phyloP scores from a whole-genome alignment of 2,888 invertebrate species.

The Nasonia oneida region DNA sequence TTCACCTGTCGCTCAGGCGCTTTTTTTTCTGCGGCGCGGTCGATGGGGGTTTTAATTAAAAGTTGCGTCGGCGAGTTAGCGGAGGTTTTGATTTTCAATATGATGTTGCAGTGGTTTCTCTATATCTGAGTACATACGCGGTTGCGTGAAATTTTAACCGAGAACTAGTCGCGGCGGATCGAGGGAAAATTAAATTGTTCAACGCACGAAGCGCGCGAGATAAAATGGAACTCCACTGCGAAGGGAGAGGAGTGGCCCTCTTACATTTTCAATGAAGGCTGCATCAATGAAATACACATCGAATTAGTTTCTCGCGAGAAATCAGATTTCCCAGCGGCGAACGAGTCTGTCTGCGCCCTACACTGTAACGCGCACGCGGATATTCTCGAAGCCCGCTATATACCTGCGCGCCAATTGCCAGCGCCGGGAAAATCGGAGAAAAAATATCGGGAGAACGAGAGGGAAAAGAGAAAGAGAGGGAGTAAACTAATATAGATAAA shows the following conservation, averaged over 20 bases:
- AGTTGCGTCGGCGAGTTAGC: background rate
- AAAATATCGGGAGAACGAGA: background rate
- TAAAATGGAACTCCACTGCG: background rate
- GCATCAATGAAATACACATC: constrained; percentile 73
- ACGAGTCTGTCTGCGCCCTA: constrained; percentile 52
- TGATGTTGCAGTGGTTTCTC: background rate
- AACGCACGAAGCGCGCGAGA: background rate
- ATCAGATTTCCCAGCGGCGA: constrained; percentile 74
- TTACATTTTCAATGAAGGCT: constrained; percentile 60
- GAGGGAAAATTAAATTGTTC: constrained; percentile 6
- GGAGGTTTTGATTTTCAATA: background rate
- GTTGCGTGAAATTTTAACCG: background rate
- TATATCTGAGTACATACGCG: background rate
- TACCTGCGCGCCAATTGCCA: constrained; percentile 24
- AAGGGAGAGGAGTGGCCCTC: background rate
- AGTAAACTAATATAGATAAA: constrained; percentile 50
- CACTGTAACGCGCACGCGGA: background rate
- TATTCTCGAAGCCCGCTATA: constrained; percentile 12
- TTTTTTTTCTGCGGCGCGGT: background rate
- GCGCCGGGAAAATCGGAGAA: constrained; percentile 26
- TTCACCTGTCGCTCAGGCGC: background rate
- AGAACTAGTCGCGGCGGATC: background rate
- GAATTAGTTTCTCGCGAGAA: constrained; percentile 72
- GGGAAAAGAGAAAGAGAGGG: constrained; percentile 14
- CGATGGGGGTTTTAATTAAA: constrained; percentile 8